Base-by-base conservation (phyloP, 2,888 invertebrate genomes). In the Lypha dubia region DNA sequence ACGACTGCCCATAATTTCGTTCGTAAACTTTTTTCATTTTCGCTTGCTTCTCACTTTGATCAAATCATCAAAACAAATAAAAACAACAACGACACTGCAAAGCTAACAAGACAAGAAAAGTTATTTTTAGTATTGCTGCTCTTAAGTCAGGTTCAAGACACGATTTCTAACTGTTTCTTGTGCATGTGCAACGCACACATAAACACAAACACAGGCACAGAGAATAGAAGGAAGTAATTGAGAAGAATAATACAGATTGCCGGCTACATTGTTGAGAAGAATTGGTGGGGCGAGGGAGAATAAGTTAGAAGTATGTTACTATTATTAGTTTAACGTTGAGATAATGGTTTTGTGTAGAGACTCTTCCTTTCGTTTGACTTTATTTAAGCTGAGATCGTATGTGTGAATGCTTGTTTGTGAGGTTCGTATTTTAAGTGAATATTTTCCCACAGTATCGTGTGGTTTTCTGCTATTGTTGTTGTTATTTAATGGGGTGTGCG, bases 301-400 rank as follows among this genome's bases (percentile, higher is more conserved):
- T 24, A 60, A 44, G 46, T 46, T 77, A 75, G 73, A 84, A 85
- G 79, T 67, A 75, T 71, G 86, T 82, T 82, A 76, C 82, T 86
- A 83, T 65, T 87, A 85, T 62, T 83, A 87, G 87, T 88, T 89
- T 88, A 89, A 89, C 87, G 46, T 88, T 88, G 88, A 89, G 80
- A 84, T 84, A 77, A 81, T 75, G 17, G 53, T 77, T 67, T 51
- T 74, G n/a, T n/a, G n/a, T n/a, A 81, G 88, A 87, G 88, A 89
- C 91, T 91, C 91, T 91, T 91, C 91, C 91, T 91, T 91, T 91
- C 91, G 91, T 90, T 91, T 90, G 89, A 86, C 87, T 73, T 87
- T 87, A 49, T 60, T 79, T 65, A 44, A 46, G 53, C 46, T 49
- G 44, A 49, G 67, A 58, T 60, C 51, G 63, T 65, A 17, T 17